These are phyloP conservation scores for Tragelaphus buxtoni DNA, from an alignment of 2,113 vertebrate species.

Conservation along the genomic window DNA sequence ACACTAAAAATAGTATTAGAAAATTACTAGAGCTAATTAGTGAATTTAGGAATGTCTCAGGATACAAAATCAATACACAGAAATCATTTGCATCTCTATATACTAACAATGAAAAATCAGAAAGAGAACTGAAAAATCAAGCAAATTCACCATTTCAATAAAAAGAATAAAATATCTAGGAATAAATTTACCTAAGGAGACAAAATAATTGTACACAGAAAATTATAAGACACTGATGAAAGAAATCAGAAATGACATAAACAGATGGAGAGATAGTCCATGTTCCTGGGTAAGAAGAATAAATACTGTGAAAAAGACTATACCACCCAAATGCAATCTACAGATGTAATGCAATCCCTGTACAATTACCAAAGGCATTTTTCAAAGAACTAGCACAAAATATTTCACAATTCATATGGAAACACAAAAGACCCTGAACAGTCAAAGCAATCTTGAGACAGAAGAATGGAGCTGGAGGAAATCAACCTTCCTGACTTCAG, in stretches of 20 bases:
- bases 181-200: neutral
- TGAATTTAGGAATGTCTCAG: neutral
- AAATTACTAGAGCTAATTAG: neutral
- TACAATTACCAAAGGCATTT: neutral
- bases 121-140: neutral
- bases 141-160: neutral
- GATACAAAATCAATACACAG: neutral
- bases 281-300: neutral
- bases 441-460: neutral
- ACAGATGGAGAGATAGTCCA: neutral
- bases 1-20: neutral
- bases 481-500: neutral
- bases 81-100: neutral
- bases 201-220: neutral
- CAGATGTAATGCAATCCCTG: neutral
- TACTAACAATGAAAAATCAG: neutral
- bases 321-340: neutral
- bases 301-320: neutral
- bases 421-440: neutral
- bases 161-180: neutral
- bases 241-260: neutral
- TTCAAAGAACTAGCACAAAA: neutral
- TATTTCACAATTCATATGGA: neutral
- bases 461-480: neutral
- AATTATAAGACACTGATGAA: neutral